Evolutionary conservation across 1,140 invertebrate species (phyloP), one percentile per base, ranked within the genome.

Genomic region (Belonocnema kinseyi): DNA sequence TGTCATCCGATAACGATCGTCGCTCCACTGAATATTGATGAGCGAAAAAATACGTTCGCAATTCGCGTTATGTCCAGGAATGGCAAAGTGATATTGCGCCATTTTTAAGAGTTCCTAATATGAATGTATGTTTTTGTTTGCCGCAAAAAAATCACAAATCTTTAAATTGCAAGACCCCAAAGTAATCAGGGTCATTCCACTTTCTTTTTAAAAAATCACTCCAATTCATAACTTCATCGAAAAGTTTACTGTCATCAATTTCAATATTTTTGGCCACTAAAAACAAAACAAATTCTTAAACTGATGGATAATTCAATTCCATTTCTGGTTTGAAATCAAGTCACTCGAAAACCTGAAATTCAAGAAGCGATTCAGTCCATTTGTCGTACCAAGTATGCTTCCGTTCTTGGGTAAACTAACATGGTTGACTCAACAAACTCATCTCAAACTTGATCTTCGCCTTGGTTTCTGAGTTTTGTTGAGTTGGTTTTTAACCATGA

Each of bases 361-460:
- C n/a, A n/a, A 33, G 12, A 61, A 61, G 21, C 56, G 56, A 61
- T 14, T 26, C 56, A 11, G 56, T 61, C 56, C 56, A 61, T 26
- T 61, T 61, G 10, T n/a, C n/a, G n/a, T n/a, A 13, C 26, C 26
- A 61, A 61, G 21, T 61, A 61, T 11, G 14, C 26, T 61, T 61
- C 56, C 21, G 56, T 13, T 13, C 19, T 14, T 26, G 26, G 11
- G n/a, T n/a, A n/a, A n/a, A n/a, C n/a, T n/a, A n/a, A n/a, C n/a
- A n/a, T n/a, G n/a, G n/a, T n/a, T n/a, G 56, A 61, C 26, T 61
- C 14, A 3, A 61, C 26, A 61, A 61, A 61, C 11, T 26, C 17
- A 26, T 61, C 19, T 19, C 56, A 61, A 61, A 10, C 56, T 61
- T 61, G 21, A 26, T 61, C 56, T 61, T 61, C 56, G 21, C 19